Conservation (phyloP, 2,888 invertebrate species). For the Rotaria macrura region DNA sequence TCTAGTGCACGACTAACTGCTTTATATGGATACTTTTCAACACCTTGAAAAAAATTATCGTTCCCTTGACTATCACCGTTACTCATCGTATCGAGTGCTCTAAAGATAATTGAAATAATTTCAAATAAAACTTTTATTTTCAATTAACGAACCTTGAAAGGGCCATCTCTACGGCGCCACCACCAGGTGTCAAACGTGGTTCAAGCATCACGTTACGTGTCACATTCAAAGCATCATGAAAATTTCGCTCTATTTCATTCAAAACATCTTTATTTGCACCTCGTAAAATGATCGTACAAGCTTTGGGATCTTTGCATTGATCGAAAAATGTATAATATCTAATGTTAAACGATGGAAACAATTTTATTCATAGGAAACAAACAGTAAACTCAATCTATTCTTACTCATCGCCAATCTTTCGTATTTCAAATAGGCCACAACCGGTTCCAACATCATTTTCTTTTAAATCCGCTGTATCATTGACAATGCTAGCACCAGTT, state of each 20-base stretch:
- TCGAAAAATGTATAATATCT: constrained; percentile 69
- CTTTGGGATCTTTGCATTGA: constrained; percentile 89
- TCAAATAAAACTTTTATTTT: constrained; percentile 52
- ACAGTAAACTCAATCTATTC: constrained; percentile 35
- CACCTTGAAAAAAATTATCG: constrained; percentile 57
- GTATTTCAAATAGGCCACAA: constrained; percentile 89
- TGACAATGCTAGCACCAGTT: constrained; percentile 83
- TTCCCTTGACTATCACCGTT: neutral
- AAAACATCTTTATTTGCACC: constrained; percentile 94
- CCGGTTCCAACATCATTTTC: constrained; percentile 84
- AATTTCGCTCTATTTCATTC: constrained; percentile 84
- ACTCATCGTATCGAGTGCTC: neutral
- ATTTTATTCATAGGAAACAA: neutral
- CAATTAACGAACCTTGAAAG: constrained; percentile 61
- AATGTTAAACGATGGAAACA: constrained; percentile 12
- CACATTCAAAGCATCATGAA: constrained; percentile 87
- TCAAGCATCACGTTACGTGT: constrained; percentile 78
- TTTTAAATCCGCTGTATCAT: constrained; percentile 84
- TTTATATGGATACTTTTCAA: constrained; percentile 82
- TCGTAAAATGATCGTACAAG: constrained; percentile 86
- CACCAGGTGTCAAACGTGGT: constrained; percentile 77
- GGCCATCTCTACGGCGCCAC: constrained; percentile 95
- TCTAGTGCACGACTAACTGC: constrained; percentile 86
- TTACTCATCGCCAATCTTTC: constrained; percentile 60
- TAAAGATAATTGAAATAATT: neutral